phyloP scores from a whole-genome alignment of 2,888 invertebrate genomes.

The Saturnia japonica region DNA sequence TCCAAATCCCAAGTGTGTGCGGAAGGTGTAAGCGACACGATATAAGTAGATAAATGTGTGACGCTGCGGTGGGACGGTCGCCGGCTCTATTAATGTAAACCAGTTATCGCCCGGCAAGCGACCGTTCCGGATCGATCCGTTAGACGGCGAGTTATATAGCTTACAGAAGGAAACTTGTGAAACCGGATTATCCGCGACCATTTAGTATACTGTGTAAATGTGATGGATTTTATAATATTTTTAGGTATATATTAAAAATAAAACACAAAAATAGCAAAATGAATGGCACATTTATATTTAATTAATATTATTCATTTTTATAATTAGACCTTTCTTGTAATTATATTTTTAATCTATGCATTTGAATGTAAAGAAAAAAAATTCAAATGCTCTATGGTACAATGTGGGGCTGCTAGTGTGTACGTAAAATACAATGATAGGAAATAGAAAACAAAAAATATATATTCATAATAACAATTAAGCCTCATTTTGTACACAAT shows the following conservation, averaged over 20 bases:
- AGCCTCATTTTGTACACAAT: constrained; percentile 69
- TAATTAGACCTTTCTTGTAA: constrained; percentile 80
- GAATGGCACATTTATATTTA: constrained; percentile 83
- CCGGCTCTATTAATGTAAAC: too few species aligned
- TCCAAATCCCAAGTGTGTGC: too few species aligned
- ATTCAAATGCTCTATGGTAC: constrained; percentile 64
- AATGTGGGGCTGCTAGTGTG: constrained; percentile 51
- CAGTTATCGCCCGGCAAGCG: too few species aligned
- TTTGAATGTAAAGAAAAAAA: constrained; percentile 60
- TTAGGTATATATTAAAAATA: constrained; percentile 47
- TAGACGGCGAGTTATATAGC: too few species aligned
- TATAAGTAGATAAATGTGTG: too few species aligned
- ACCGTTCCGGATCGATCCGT: too few species aligned
- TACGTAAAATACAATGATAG: constrained; percentile 38
- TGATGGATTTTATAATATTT: too few species aligned
- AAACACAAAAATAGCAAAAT: constrained; percentile 80
- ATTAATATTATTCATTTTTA: constrained; percentile 82
- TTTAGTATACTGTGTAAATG: too few species aligned
- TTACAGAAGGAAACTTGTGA: too few species aligned
- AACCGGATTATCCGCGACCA: too few species aligned
- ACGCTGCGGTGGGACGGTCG: too few species aligned
- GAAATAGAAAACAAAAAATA: constrained; percentile 34
- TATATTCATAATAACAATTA: constrained; percentile 55
- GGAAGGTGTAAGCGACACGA: too few species aligned
- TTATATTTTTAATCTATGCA: constrained; percentile 74